Base-by-base conservation (phyloP, 2,888 invertebrate genomes). In the Eilema sororculum region DNA sequence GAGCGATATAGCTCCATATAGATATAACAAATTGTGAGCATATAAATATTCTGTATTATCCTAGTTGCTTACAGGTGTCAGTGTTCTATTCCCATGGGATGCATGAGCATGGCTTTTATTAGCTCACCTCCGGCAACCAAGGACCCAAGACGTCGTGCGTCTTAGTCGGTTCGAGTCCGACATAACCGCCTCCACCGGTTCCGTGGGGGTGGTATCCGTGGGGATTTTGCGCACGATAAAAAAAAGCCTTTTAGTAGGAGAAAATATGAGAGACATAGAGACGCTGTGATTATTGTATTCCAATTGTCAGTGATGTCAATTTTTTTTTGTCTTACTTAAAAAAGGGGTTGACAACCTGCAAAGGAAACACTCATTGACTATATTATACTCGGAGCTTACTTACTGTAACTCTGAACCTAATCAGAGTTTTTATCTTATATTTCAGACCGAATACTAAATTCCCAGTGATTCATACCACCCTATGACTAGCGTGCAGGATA, bases 401-500 rank as follows among this genome's bases (percentile, higher is more conserved):
- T 41, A 41, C 41, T 41, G 41, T 13, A 41, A 3, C 41, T 16
- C 13, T 4, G 41, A 41, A 41, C 41, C 0, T 13, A 41, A 41
- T 13, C 12, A 12, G 37, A 37, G 6, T 37, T 41, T 41, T 41
- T 3, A 16, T 46, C 8, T 52, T 24, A 12, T 25, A 58, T 58
- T 60, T 33, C 20, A 30, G 9, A 20, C 9, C 12, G 52, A n/a
- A 28, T 46, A 28, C 25, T 28, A 22, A 9, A 57, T 33, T 24
- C 24, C 33, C 1, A 20, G 24, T 65, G 69, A 69, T 22, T 69
- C 63, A 65, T 28, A 3, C 22, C 2, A 25, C 61, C 37, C 61
- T 59, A 56, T 69, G 65, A 69, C 65, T 61, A 65, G 61, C 56
- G 24, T 10, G 25, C 46, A 25, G 30, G 60, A 28, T 69, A 65